Base-by-base conservation (phyloP, 2,797 vertebrate genomes). In the Odontamblyopus lacepedii region DNA sequence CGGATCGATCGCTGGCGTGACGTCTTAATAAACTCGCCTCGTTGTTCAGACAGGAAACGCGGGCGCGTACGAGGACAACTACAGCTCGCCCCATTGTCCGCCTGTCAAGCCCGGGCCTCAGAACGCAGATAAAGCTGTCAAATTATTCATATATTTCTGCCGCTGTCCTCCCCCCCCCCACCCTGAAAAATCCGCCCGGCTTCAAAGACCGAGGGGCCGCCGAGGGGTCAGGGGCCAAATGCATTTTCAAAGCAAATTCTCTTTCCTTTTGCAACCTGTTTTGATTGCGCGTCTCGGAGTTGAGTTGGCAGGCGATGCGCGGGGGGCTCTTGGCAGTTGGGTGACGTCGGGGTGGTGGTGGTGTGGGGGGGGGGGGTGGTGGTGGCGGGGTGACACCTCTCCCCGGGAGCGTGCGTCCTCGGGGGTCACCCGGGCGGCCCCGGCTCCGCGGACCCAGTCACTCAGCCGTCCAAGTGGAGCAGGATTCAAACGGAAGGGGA, bases 231-330 rank as follows among this genome's bases (percentile, higher is more conserved):
- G 60, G 89, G 94, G 93, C 79, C 93, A 94, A 93, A 94, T 92
- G 93, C 90, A 94, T 93, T 93, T 93, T 94, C 89, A 95, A 95
- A 95, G 92, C 92, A 89, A 94, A 94, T 94, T 93, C 92, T 95
- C 91, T 94, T 38, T 94, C 87, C 89, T 92, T 90, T 90, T 94
- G 94, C 95, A 94, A 96, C 95, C 94, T 94, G 95, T 95, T 96
- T 94, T 96, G 93, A 95, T 95, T 95, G 93, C 92, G 93, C 92
- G 91, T 94, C 95, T 95, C 95, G 84, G 90, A 94, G 92, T 95
- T 95, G 96, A 97, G 96, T 96, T 97, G 96, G 96, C 95, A 96
- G 95, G 93, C 91, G 90, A 95, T 96, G 96, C 94, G 93, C 91
- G 88, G 95, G 92, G 88, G 95, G 92, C 76, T 88, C 89, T 94